Conservation (phyloP, 2,888 invertebrate species). For the Sesia apiformis region DNA sequence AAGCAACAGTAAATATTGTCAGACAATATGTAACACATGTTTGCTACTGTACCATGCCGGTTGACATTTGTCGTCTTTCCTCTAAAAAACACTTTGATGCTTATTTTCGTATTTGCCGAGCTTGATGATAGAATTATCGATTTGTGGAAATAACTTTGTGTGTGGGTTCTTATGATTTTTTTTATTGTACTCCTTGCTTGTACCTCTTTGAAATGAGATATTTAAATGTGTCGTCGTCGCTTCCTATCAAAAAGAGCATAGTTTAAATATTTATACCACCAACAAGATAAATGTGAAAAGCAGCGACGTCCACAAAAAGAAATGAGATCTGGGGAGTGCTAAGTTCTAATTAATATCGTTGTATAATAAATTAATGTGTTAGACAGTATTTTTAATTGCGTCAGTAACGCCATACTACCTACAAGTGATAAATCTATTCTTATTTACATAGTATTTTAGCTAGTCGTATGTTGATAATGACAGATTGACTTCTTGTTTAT, state of each 20-base stretch:
- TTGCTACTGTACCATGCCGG: conserved; percentile 55
- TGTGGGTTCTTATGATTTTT: conserved; percentile 51
- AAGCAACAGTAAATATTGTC: conserved; percentile 68
- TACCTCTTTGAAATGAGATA: conserved; percentile 56
- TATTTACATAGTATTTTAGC: too few species aligned
- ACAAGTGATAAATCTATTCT: too few species aligned
- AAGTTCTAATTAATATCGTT: too few species aligned
- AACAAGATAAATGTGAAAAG: not conserved
- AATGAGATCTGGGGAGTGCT: too few species aligned
- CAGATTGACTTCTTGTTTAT: too few species aligned
- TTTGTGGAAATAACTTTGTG: conserved; percentile 63
- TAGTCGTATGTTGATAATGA: too few species aligned
- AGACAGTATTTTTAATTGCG: too few species aligned
- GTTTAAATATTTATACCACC: conserved; percentile 41
- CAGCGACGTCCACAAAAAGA: too few species aligned
- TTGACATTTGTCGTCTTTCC: conserved; percentile 64
- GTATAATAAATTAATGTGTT: too few species aligned
- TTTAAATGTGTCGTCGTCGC: conserved; percentile 66
- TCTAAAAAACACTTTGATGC: conserved; percentile 71
- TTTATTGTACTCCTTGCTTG: conserved; percentile 45
- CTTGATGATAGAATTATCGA: conserved; percentile 67
- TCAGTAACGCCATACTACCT: too few species aligned
- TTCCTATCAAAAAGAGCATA: conserved; percentile 55
- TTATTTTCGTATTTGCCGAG: conserved; percentile 67
- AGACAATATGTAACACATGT: conserved; percentile 70